Evolutionary conservation across 2,888 invertebrate genomes (phyloP).

Genomic region (Peribatodes rhomboidaria): DNA sequence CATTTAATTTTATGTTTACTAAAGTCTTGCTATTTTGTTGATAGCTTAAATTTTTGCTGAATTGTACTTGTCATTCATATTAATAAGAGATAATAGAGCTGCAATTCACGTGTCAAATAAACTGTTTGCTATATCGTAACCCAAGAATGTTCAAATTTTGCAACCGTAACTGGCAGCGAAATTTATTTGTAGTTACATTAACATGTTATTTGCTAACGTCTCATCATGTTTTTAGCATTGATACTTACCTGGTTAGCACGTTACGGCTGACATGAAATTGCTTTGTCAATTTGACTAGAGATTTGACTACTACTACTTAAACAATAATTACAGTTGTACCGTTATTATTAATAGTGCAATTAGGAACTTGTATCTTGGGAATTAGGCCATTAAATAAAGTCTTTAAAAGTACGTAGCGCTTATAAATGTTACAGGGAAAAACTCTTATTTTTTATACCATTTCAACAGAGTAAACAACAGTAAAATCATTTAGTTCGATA

Average conservation of each 20-base stretch:
- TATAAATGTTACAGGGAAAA: too few species aligned
- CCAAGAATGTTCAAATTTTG: conserved; percentile 52
- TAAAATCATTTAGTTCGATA: too few species aligned
- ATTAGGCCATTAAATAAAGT: too few species aligned
- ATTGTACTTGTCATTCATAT: conserved; percentile 12
- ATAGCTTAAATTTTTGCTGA: conserved; percentile 14
- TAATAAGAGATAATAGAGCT: conserved; percentile 12
- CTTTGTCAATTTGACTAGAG: background rate
- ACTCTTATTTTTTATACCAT: too few species aligned
- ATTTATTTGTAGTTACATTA: conserved; percentile 56
- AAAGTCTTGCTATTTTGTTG: conserved; percentile 15
- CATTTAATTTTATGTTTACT: conserved; percentile 34
- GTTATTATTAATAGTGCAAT: too few species aligned
- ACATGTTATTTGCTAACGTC: conserved; percentile 53
- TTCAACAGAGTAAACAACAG: too few species aligned
- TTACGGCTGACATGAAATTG: conserved; percentile 40
- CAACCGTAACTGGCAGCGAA: conserved; percentile 53
- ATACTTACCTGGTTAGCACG: conserved; percentile 39
- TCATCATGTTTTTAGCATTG: conserved; percentile 43
- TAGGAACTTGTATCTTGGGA: too few species aligned
- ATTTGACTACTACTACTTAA: too few species aligned
- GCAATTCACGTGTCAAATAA: conserved; percentile 4
- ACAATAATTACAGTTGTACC: too few species aligned
- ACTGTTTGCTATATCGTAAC: conserved; percentile 33
- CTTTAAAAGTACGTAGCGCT: too few species aligned